These are phyloP conservation scores for Diarsia dahlii DNA, from an alignment of 2,888 invertebrate species.

Conservation along the genomic window DNA sequence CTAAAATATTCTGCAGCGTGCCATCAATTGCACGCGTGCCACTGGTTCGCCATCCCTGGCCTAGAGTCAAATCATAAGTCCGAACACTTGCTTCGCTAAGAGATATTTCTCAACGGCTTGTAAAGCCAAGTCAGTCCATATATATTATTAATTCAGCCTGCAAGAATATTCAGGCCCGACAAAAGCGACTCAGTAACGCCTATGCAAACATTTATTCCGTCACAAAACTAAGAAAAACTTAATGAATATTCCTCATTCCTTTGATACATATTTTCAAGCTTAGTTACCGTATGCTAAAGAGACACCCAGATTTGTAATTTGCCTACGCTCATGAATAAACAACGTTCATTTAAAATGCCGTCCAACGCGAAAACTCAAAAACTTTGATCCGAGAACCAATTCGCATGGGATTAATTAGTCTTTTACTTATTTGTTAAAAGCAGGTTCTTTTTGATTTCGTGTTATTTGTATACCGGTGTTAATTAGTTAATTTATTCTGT, in stretches of 20 bases:
- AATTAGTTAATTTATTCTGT: conserved; percentile 11
- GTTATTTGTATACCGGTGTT: conserved; percentile 7
- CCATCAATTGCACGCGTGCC: too few relatives aligned
- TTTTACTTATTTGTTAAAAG: conserved; percentile 43
- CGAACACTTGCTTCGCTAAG: too few relatives aligned
- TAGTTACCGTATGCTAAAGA: conserved; percentile 55
- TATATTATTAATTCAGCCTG: neutral
- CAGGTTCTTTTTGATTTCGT: neutral
- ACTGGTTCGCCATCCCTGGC: too few relatives aligned
- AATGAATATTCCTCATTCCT: conserved; percentile 49
- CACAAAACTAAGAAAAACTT: conserved; percentile 16
- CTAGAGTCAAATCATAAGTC: too few relatives aligned
- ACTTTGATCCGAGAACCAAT: conserved; percentile 44
- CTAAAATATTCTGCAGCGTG: too few relatives aligned
- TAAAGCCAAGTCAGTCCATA: too few relatives aligned
- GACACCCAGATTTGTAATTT: conserved; percentile 28
- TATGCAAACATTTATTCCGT: neutral
- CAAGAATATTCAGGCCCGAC: neutral
- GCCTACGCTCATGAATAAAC: conserved; percentile 44
- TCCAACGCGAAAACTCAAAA: conserved; percentile 46
- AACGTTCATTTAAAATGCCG: conserved; percentile 44
- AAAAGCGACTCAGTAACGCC: neutral
- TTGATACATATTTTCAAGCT: conserved; percentile 43
- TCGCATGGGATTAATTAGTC: conserved; percentile 47
- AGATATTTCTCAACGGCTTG: too few relatives aligned